Base-by-base conservation (phyloP, 2,113 vertebrate genomes). In the Heterocephalus glaber region DNA sequence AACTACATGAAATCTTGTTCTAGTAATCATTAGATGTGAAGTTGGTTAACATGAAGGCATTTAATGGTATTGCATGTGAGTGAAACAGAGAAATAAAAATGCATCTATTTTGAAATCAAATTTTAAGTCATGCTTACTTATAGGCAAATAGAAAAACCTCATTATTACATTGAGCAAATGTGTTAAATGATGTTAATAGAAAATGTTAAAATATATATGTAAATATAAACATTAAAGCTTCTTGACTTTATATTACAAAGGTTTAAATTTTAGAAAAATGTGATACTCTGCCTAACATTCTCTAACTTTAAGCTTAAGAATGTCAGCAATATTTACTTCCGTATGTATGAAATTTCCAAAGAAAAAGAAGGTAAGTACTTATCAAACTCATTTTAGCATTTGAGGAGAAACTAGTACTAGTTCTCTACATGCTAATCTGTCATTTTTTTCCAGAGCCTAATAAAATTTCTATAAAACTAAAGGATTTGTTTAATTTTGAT, bases 61-160 rank as follows among this genome's bases (percentile, higher is more conserved):
- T 97, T 93, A 85, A 94, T 60, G 94, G 16, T 89, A n/a, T 76
- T 91, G 26, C 76, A 85, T 35, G 14, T 95, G 97, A 95, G 97
- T 96, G 90, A 82, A 95, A 70, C 83, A 65, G 79, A 96, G 38
- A 95, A 93, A 96, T 92, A 93, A 89, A 98, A 98, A 97, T 94
- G 97, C 96, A 96, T 96, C 70, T 72, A 81, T 96, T 98, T 96
- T 93, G 60, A 97, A 97, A 96, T 88, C 54, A 96, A 95, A 91
- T 65, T 12, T 28, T 86, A 8, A 38, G 74, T 97, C 44, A 82
- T 97, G 85, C 96, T 96, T 93, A 94, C 76, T 84, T 30, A 66
- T 86, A 72, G 79, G 30, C 52, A 96, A 91, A 94, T 58, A 96
- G 87, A 77, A 95, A 49, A 92, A 65, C 11, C 5, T 83, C 41